Evolutionary conservation across 2,888 invertebrate genomes (phyloP), one percentile per base, ranked within the genome.

Genomic region (Sphecodes monilicornis): DNA sequence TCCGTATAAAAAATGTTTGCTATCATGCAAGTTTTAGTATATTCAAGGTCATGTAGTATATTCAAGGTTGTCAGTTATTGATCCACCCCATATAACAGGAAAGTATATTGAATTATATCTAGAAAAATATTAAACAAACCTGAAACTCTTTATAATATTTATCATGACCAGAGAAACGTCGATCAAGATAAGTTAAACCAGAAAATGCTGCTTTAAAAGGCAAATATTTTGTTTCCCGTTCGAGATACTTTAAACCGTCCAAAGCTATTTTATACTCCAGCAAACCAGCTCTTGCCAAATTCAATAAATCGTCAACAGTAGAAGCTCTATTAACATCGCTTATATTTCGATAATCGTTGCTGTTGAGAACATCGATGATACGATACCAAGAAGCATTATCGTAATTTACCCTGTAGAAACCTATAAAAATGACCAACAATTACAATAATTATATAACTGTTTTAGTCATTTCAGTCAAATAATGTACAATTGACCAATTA

Each of bases 301-400:
- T 95, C 84, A 96, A 95, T 5, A 96, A 94, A 93, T 98, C 98
- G 90, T 97, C 97, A 2, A 98, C 95, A 78, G 98, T 95, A 93
- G 97, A 97, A 0, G 97, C 97, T 85, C 97, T 95, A 92, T 97
- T 97, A 16, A 95, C 94, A 75, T 96, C 96, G 80, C 96, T 96
- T 86, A 97, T 97, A 0, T 91, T 89, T 4, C 91, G 87, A 82
- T 95, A 95, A 1, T 95, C 95, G 0, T 91, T 92, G 1, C 91
- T 93, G 60, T 95, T 94, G 11, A 97, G 92, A 13, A 95, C 95
- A 29, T 94, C 92, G 3, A 96, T 96, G 26, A 97, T 95, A 3
- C 96, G 95, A 22, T 95, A 92, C 97, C 97, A 97, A 71, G 96
- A 96, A 0, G 91, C 93, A 0, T 84, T 82, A 89, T 97, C 96